phyloP scores from a whole-genome alignment of 2,113 vertebrate species.

The Sinocyclocheilus maitianheensis region DNA sequence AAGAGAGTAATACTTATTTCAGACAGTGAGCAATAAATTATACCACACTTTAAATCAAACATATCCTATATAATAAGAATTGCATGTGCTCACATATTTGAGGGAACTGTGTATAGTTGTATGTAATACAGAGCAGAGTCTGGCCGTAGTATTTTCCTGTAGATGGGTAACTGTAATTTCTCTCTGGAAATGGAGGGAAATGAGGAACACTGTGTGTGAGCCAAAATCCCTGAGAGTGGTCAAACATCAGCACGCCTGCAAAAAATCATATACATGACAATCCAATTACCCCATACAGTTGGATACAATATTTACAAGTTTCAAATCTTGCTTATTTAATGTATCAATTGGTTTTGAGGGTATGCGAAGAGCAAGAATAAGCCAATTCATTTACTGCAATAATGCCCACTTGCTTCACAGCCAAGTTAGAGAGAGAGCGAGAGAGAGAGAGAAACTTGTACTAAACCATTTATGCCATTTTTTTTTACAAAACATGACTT shows the following conservation, averaged over 20 bases:
- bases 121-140: constrained; percentile 83
- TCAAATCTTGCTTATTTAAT: neutral
- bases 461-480: neutral
- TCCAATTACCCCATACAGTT: neutral
- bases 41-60: neutral
- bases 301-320: neutral
- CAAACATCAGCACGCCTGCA: constrained; percentile 84
- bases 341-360: neutral
- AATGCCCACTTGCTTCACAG: neutral
- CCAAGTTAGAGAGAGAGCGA: neutral
- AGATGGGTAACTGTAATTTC: constrained; percentile 82
- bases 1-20: constrained; percentile 24
- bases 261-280: constrained; percentile 46
- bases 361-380: neutral
- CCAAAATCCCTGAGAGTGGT: constrained; percentile 88
- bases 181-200: constrained; percentile 85
- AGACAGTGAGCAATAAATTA: neutral
- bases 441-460: neutral
- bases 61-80: neutral
- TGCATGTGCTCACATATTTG: constrained; percentile 77
- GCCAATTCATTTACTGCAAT: neutral
- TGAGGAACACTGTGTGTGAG: constrained; percentile 86
- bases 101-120: constrained; percentile 80
- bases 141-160: constrained; percentile 82
- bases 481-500: neutral